Base-by-base conservation (phyloP, 2,113 vertebrate species). In the Meleagris gallopavo region DNA sequence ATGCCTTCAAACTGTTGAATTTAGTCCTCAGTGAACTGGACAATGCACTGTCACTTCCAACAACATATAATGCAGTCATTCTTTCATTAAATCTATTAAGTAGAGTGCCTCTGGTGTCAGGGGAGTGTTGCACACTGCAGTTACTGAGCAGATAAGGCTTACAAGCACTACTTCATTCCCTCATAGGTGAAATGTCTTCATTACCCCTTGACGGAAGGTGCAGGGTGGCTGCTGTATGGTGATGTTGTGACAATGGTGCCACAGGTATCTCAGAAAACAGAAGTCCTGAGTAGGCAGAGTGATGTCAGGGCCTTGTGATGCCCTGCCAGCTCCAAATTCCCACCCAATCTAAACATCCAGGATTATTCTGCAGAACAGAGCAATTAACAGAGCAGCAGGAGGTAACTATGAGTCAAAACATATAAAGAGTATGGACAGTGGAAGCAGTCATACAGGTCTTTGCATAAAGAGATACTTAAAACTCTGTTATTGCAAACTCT, bases 261-360 rank as follows among this genome's bases (percentile, higher is more conserved):
- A 2, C 43, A 0, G 0, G 4, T 80, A 41, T 21, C 18, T 76
- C 72, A 81, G 12, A 25, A 25, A 4, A 61, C 2, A 90, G 34
- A 67, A 86, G 70, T n/a, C 80, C 40, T 77, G 43, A 41, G 45
- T 20, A 11, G 0, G 1, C 19, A 16, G 38, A 71, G 29, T 38
- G 8, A 17, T 55, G 12, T 3, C 58, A 32, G 29, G 77, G 7
- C 5, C 7, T 21, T 4, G 0, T 7, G 41, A 9, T 67, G 18
- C 15, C 83, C 32, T 29, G 10, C 4, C 38, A 67, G 34, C 21
- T 67, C 61, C 70, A 38, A 32, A 19, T 41, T 50, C 9, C 52
- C 21, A 22, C 25, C 8, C 25, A 64, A 41, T 18, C 27, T 64
- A 74, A 71, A 80, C 14, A 81, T 4, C 14, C 45, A 64, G 45